Conservation (phyloP, 2,113 vertebrate species). For the Brachyhypopomus gauderio region DNA sequence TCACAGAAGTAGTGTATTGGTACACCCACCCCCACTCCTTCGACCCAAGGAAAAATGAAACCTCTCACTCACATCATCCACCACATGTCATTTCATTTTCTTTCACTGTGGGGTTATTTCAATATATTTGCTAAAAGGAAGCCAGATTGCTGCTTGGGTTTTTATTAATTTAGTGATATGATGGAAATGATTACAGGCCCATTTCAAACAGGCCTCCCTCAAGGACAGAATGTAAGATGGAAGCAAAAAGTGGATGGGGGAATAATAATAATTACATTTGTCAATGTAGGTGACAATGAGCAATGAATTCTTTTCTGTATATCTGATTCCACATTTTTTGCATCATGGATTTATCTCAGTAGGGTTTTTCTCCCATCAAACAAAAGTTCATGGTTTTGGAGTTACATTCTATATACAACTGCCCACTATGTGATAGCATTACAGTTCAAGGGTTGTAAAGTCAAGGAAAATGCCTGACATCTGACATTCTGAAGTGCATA, state of each 20-base stretch:
- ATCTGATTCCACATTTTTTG: slow-evolving; percentile 48
- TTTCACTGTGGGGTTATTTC: slow-evolving; percentile 47
- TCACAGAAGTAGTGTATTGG: slow-evolving; percentile 55
- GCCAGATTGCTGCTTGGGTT: slow-evolving; percentile 41
- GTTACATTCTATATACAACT: neutral
- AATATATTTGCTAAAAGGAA: slow-evolving; percentile 58
- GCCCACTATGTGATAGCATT: too few species aligned
- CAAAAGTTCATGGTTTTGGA: slow-evolving; percentile 41
- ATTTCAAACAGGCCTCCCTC: slow-evolving; percentile 48
- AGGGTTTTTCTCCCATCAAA: slow-evolving; percentile 46
- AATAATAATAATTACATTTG: slow-evolving; percentile 49
- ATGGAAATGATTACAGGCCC: slow-evolving; percentile 53
- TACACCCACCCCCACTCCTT: slow-evolving; percentile 51
- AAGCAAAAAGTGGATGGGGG: slow-evolving; percentile 26
- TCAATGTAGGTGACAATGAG: slow-evolving; percentile 44
- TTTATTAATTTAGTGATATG: slow-evolving; percentile 59
- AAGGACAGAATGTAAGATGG: slow-evolving; percentile 37
- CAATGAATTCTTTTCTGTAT: slow-evolving; percentile 51
- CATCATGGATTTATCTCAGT: slow-evolving; percentile 28
- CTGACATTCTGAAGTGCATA: too few species aligned
- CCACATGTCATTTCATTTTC: slow-evolving; percentile 40
- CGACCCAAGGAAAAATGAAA: slow-evolving; percentile 56
- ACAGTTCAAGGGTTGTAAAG: neutral
- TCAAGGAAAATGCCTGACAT: too few species aligned
- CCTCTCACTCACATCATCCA: slow-evolving; percentile 55